These are phyloP conservation scores for Oreocharis arfaki DNA, from an alignment of 2,113 vertebrate species.

Conservation along the genomic window DNA sequence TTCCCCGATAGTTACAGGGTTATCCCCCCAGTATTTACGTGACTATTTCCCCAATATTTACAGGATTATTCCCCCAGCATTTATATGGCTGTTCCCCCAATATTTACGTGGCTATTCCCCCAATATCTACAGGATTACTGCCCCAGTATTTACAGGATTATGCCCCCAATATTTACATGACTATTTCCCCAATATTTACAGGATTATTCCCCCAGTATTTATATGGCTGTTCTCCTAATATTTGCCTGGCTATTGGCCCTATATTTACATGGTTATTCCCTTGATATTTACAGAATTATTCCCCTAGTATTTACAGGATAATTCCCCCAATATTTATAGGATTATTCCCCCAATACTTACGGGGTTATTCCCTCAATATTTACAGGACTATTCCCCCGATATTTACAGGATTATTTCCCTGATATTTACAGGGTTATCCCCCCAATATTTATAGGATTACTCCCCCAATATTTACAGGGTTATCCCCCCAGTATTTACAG, in stretches of 20 bases:
- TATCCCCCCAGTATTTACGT: too few species aligned
- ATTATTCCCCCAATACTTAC: not conserved
- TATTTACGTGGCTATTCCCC: not conserved
- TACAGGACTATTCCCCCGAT: too few species aligned
- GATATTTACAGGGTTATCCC: not conserved
- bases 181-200: not conserved
- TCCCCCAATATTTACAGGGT: not conserved
- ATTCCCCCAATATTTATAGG: too few species aligned
- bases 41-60: too few species aligned
- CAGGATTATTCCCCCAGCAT: too few species aligned
- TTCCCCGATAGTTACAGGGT: too few species aligned
- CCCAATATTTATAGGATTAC: not conserved
- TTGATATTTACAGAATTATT: not conserved
- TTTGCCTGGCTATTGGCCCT: accelerated
- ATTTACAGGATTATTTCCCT: accelerated
- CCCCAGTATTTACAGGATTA: too few species aligned
- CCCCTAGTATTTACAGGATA: not conserved
- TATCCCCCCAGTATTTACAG: too few species aligned
- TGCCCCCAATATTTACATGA: not conserved
- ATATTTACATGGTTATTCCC: not conserved
- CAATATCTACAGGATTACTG: too few species aligned
- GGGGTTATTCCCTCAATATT: not conserved
- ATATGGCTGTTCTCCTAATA: too few species aligned
- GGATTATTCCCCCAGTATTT: not conserved
- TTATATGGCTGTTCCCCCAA: too few species aligned